Percentiles rank a stretch among this genome's conserved stretches.
phyloP scores from a whole-genome alignment of 2,888 invertebrate genomes.

The Lypha dubia region DNA sequence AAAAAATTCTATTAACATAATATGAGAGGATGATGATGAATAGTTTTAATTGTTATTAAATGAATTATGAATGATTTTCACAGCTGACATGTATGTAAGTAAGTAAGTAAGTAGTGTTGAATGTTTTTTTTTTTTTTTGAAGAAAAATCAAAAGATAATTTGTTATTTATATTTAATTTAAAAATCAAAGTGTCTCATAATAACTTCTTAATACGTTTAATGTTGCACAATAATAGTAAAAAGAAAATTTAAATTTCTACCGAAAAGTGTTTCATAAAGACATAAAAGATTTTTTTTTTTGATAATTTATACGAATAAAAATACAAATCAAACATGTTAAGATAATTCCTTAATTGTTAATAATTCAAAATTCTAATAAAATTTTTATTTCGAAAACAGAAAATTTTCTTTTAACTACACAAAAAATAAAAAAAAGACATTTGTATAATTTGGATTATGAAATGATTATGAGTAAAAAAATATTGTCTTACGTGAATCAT shows the following conservation, averaged over 20 bases:
- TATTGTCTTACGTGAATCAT: constrained; percentile 90
- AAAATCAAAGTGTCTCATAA: too few relatives aligned
- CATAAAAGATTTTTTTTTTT: background rate
- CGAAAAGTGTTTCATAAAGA: constrained; percentile 17
- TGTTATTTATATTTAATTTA: background rate
- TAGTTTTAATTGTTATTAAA: constrained; percentile 22
- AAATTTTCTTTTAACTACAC: constrained; percentile 58
- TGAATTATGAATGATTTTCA: constrained; percentile 47
- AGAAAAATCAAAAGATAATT: constrained; percentile 30
- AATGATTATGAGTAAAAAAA: constrained; percentile 60
- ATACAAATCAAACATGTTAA: background rate
- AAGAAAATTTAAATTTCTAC: background rate
- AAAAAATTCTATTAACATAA: constrained; percentile 41
- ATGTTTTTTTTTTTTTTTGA: too few relatives aligned
- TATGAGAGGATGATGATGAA: constrained; percentile 9
- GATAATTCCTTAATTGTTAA: constrained; percentile 17
- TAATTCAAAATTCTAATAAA: constrained; percentile 40
- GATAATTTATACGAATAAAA: too few relatives aligned
- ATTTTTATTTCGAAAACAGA: constrained; percentile 15
- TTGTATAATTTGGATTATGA: constrained; percentile 39
- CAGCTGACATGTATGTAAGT: constrained; percentile 47
- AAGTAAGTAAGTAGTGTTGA: constrained; percentile 27
- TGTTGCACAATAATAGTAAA: constrained; percentile 11
- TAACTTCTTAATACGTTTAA: constrained; percentile 4
- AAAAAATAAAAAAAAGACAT: constrained; percentile 52